A percentile compares a stretch with the other conserved stretches of the same genome.
phyloP scores from a whole-genome alignment of 2,888 invertebrate species.

The Eupithecia exiguata region DNA sequence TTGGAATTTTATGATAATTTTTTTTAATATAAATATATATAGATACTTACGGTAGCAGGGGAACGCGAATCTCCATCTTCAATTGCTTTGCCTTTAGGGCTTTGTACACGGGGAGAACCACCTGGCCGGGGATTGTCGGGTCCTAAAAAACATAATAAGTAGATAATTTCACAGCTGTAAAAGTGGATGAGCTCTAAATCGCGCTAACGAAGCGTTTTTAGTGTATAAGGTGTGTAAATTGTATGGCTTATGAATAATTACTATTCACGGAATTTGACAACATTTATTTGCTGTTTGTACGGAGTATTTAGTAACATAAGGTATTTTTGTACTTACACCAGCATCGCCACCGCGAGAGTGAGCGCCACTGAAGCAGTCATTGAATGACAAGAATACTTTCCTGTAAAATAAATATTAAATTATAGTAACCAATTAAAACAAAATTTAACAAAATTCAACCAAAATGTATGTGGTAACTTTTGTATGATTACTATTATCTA shows the following conservation, averaged over 20 bases:
- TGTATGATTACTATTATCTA: no score
- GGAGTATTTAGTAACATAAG: neutral
- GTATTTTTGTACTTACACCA: constrained; percentile 60
- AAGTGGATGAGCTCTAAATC: no score
- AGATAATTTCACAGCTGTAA: neutral
- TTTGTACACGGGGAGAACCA: constrained; percentile 88
- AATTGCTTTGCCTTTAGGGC: constrained; percentile 87
- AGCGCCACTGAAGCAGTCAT: constrained; percentile 58
- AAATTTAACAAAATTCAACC: neutral
- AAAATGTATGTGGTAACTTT: neutral
- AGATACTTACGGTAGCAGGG: constrained; percentile 84
- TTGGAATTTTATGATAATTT: no score
- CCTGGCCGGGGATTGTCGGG: constrained; percentile 83
- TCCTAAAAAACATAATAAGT: constrained; percentile 56
- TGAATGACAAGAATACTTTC: constrained; percentile 86
- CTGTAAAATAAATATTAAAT: constrained; percentile 21
- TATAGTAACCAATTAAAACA: neutral
- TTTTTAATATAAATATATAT: no score
- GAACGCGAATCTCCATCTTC: constrained; percentile 78
- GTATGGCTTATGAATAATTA: neutral
- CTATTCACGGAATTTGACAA: neutral
- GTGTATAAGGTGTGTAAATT: no score
- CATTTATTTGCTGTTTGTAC: neutral
- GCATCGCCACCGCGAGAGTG: constrained; percentile 55
- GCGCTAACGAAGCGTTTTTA: no score